These are phyloP conservation scores for Scaptomyza caliginosa DNA, from an alignment of 2,888 invertebrate species.

Conservation along the genomic window DNA sequence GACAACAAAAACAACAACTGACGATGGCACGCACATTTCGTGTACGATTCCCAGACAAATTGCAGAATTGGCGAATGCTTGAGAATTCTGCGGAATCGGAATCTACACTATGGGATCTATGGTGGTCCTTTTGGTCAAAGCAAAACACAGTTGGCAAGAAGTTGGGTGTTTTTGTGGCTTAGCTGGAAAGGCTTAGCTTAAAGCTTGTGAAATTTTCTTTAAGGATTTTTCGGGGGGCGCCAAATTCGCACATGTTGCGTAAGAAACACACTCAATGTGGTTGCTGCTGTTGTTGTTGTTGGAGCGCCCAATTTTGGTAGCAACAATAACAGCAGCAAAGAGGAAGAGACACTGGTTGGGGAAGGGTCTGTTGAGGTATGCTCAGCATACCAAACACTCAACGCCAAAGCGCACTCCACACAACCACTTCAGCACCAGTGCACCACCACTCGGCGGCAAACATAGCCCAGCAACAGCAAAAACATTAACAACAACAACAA, in stretches of 20 bases:
- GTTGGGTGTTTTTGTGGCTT: neutral
- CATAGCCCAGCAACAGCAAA: conserved; percentile 47
- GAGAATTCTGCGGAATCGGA: conserved; percentile 70
- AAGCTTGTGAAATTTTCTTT: neutral
- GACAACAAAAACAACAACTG: conserved; percentile 18
- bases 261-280: conserved; percentile 26
- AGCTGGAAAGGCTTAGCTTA: conserved; percentile 1
- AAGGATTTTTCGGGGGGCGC: conserved; percentile 27
- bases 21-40: conserved; percentile 76
- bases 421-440: conserved; percentile 56
- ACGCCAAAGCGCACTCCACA: conserved; percentile 76
- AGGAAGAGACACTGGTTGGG: neutral
- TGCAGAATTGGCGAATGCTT: conserved; percentile 77
- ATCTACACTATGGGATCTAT: conserved; percentile 63
- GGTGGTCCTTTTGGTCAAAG: conserved; percentile 56
- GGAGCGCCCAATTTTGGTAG: conserved; percentile 39
- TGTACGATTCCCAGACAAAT: conserved; percentile 77
- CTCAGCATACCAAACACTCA: conserved; percentile 76
- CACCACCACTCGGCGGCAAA: conserved; percentile 67
- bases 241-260: conserved; percentile 56
- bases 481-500: conserved; percentile 48
- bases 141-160: conserved; percentile 5
- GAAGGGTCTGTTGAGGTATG: conserved; percentile 11
- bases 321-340: conserved; percentile 34
- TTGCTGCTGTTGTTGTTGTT: conserved; percentile 27